Evolutionary conservation across 2,113 vertebrate species (phyloP), one percentile per base, ranked within the genome.

Genomic region (Anseranas semipalmata): DNA sequence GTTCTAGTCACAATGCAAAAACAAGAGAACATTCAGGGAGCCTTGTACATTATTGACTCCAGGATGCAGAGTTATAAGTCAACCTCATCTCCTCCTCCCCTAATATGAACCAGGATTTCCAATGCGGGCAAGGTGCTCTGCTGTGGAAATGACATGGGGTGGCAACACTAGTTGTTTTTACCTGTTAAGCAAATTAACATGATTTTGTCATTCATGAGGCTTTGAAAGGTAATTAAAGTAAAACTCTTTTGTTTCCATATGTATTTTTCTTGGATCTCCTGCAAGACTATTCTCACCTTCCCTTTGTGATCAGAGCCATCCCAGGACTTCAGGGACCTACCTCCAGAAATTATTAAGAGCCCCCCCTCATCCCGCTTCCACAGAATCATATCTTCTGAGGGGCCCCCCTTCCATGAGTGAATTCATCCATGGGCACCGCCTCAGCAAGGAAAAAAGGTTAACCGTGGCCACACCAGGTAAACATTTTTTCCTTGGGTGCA

Each of bases 221-320:
- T 80, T 98, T 97, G 96, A 98, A 98, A 98, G 97, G 97, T 98
- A 97, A 98, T 98, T 98, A 98, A 98, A 98, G 98, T 98, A 97
- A 98, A 98, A 98, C 98, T 98, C 97, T 98, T 98, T 98, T 98
- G 98, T 98, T 98, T 98, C 97, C 96, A 97, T 98, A 97, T 98
- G 98, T 98, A 98, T 98, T 98, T 98, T 98, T 98, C 98, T 98
- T 98, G 98, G 98, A 98, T 97, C 98, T 98, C 96, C 98, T 98
- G 98, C 98, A 98, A 98, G 98, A 98, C 98, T 96, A 98, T 98
- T 98, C 97, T 98, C 98, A 98, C 98, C 98, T 98, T 98, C 98
- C 98, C 98, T 98, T 98, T 98, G 98, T 98, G 98, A 98, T 98
- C 98, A 98, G 98, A 98, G 98, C 97, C 98, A 97, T 98, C 97